Base-by-base conservation (phyloP, 1,140 invertebrate genomes). In the Euwallacea similis region DNA sequence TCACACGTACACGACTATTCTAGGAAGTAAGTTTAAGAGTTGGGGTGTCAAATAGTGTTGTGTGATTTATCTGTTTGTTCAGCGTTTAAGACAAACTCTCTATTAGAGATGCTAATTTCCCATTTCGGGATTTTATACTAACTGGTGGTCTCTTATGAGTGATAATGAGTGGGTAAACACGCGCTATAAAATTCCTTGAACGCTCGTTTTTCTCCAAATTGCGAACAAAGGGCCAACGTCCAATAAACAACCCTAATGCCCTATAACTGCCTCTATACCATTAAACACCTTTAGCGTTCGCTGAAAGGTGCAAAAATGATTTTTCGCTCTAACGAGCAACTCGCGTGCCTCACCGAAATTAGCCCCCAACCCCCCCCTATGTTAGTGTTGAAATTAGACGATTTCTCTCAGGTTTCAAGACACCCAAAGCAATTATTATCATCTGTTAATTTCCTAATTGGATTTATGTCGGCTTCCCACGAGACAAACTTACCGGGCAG, bases 401-500 rank as follows among this genome's bases (percentile, higher is more conserved):
- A 50, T 50, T 50, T 50, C 13, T 50, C 9, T 50, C 13, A 50
- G 13, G 13, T 50, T 50, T n/a, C 3, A n/a, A 53, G 15, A 53
- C 8, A 53, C 50, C 11, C 50, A 6, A 11, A 53, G 15, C 8
- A 53, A 53, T 6, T 15, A 7, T 53, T 9, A 53, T 53, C 7
- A n/a, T 53, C 50, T 11, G 11, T 13, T 13, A 50, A 50, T 50
- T 50, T 50, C 6, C 47, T 13, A 50, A 11, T 50, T 50, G 21
- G 10, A 50, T 2, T 50, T 10, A 13, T 2, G 47, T 50, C 47
- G 10, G 10, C 47, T 13, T 33, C 21, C 21, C 21, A 33, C 21
- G 21, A 33, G 21, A 33, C 46, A 50, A 50, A 50, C 63, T 71
- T 66, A 80, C 79, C 78, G 74, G 78, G 74, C 53, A 80, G 71